Conservation (phyloP, 2,113 vertebrate genomes). For the Fukomys damarensis region DNA sequence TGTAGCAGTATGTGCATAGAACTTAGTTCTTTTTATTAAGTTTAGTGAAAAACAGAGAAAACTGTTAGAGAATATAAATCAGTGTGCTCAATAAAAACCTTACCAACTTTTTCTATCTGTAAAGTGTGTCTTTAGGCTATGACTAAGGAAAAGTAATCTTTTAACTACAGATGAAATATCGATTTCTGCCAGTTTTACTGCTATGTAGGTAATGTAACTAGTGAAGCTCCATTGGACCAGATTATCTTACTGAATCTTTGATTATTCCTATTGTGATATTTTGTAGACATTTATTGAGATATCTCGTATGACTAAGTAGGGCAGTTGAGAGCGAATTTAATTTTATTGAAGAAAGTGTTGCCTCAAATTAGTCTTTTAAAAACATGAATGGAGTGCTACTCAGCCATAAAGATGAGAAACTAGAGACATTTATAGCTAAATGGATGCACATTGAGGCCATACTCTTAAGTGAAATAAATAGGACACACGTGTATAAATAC, state of each 20-base stretch:
- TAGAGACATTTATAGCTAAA: no score
- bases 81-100: conserved; percentile 7
- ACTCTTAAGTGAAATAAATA: no score
- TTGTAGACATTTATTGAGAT: neutral
- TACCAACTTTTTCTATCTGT: conserved; percentile 1
- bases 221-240: neutral
- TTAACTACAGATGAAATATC: conserved; percentile 34
- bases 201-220: neutral
- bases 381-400: neutral
- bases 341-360: neutral
- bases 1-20: neutral
- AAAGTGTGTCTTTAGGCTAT: conserved; percentile 6
- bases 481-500: no score
- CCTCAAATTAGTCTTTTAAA: neutral
- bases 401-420: no score
- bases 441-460: no score
- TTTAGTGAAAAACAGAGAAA: neutral
- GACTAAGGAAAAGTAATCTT: neutral
- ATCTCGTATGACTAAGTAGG: neutral
- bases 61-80: neutral
- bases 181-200: neutral
- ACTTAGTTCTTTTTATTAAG: conserved; percentile 29
- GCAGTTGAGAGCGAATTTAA: neutral
- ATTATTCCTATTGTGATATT: conserved; percentile 26
- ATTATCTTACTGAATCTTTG: conserved; percentile 34